Base-by-base conservation (phyloP, 2,797 vertebrate species). In the Clarias laeviceps region DNA sequence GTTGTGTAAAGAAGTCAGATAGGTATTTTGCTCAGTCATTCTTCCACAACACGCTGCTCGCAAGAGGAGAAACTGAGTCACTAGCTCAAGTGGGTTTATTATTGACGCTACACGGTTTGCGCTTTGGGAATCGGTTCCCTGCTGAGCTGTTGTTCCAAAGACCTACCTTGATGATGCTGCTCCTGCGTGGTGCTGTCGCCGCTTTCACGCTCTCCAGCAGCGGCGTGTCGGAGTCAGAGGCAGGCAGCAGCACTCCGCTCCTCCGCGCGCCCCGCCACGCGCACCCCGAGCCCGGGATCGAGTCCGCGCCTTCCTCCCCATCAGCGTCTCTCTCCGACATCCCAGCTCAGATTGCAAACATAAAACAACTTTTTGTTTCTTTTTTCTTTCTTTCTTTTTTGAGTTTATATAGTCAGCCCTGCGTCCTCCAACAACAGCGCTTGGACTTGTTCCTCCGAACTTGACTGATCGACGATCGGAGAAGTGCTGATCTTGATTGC, bases 151-250 rank as follows among this genome's bases (percentile, higher is more conserved):
- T 80, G 78, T 69, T 34, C 40, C 64, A 34, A 64, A 70, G 40
- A 24, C 79, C 40, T 94, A 95, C 95, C 95, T 95, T 96, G 18
- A 96, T 96, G 90, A 96, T 96, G 90, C 95, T 96, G 93, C 95
- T 96, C 81, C 95, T 91, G 54, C 95, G 92, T 0, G 95, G 95
- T 22, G 95, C 93, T 20, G 92, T 92, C 87, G 95, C 93, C 18
- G 92, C 92, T 88, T 93, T 96, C 85, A 93, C 92, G 2, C 94
- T 80, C 85, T 96, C 95, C 91, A 95, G 89, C 5, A 94, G 92
- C 86, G 92, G 89, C 82, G 92, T 86, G 81, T 96, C 95, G 34
- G 89, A 50, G 66, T 92, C 88, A 82, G 94, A 40, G 66, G 92
- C 88, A 83, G 94, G 91, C 24, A 95, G 89, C 83, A 91, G 76